Conservation (phyloP, 2,797 vertebrate species). For the Lagorchestes hirsutus region DNA sequence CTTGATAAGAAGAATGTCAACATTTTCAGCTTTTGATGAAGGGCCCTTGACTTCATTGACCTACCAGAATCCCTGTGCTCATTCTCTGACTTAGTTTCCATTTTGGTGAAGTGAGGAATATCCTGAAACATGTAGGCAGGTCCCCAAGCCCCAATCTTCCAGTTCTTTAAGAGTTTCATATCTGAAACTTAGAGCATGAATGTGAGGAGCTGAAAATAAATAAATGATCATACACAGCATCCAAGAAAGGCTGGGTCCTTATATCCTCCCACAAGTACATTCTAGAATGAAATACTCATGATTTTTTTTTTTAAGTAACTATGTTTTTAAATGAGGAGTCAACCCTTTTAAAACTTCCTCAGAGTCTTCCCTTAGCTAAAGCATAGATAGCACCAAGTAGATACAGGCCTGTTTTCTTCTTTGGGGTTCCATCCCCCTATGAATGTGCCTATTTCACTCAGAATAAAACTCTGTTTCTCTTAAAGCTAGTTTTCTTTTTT, state of each 20-base stretch:
- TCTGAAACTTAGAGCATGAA: not conserved
- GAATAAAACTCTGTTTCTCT: not conserved
- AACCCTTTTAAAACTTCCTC: not conserved
- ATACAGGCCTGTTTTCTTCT: not conserved
- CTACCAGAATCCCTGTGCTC: slow-evolving; percentile 23
- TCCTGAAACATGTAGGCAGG: not conserved
- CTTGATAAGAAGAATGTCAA: slow-evolving; percentile 26
- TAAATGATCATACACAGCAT: not conserved
- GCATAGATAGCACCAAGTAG: not conserved
- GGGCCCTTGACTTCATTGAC: slow-evolving; percentile 24
- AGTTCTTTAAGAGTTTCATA: not conserved
- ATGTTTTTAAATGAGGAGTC: not conserved
- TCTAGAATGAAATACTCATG: not conserved
- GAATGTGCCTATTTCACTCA: not conserved
- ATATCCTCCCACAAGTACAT: not conserved
- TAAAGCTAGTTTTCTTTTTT: not conserved
- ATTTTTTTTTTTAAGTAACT: not conserved
- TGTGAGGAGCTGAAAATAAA: not conserved
- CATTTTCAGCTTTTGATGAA: slow-evolving; percentile 38
- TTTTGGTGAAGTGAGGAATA: not conserved
- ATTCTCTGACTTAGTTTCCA: slow-evolving; percentile 14
- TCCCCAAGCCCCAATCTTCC: not conserved
- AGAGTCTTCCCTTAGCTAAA: not conserved
- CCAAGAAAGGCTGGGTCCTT: not conserved
- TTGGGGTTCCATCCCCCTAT: not conserved